Evolutionary conservation across 2,888 invertebrate genomes (phyloP), one percentile per base, ranked within the genome.

Genomic region (Ectemnius continuus): DNA sequence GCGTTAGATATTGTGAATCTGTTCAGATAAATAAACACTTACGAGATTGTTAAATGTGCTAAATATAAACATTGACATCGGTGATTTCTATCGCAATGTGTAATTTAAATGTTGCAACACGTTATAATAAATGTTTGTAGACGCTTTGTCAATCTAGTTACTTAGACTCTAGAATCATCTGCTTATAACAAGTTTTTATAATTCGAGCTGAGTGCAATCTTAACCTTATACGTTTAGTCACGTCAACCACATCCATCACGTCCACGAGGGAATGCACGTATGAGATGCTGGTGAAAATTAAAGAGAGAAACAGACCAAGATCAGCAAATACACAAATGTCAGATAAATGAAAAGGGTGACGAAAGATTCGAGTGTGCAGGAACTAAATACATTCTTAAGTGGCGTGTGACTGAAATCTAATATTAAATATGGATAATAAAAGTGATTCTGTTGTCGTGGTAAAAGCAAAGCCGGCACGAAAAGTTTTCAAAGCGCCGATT

Each of bases 381-480:
- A 47, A 47, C 11, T 13, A 14, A 69, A 66, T 0, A 47, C 36
- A 36, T 36, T 36, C 4, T 36, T 36, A 36, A 36, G 36, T 8
- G 5, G 5, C 36, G 36, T 36, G 36, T 11, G 4, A 11, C 36
- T 4, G 8, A 36, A 36, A 36, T 11, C 4, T 4, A 61, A 14
- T 65, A 61, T 0, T n/a, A 58, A 67, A 48, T 2, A 84, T 83
- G 83, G 58, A 20, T 1, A 84, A 79, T 2, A 58, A 67, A n/a
- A 48, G 28, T 58, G 67, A 76, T 13, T 76, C 81, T 11, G 75
- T 79, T 11, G 78, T 96, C 1, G 94, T 97, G 8, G 93, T 97
- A 3, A 94, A 94, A 76, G 97, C 97, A 2, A 96, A 96, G 91
- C 95, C 96, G 14, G 93, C 94, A 84, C 93, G 96, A 76, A 96